These are phyloP conservation scores for Frankliniella fusca DNA, from an alignment of 2,888 invertebrate genomes.

Conservation along the genomic window DNA sequence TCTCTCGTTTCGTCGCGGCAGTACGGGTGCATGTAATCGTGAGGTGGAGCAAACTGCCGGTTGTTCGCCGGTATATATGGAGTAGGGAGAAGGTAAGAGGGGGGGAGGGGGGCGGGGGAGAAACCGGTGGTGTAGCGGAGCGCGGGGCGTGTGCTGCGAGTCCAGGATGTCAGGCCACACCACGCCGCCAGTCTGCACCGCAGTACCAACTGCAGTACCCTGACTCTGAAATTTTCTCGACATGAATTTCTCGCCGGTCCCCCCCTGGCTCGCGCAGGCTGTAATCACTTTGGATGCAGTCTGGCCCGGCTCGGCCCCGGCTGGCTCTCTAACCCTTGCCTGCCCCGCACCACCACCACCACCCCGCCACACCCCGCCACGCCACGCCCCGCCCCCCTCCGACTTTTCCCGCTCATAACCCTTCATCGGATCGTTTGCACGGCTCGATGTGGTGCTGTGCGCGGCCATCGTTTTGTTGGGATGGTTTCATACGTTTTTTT, in stretches of 20 bases:
- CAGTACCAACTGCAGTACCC: no score
- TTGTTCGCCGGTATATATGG: not conserved
- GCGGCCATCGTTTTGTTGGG: not conserved
- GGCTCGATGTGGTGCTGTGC: no score
- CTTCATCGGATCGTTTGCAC: not conserved
- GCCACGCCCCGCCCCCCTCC: not conserved
- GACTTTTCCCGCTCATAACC: not conserved
- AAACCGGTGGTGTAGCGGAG: not conserved
- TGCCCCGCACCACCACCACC: not conserved
- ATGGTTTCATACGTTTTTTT: not conserved
- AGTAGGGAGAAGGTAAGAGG: not conserved
- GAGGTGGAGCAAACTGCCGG: not conserved
- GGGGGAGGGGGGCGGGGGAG: not conserved
- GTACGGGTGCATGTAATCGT: constrained; percentile 10
- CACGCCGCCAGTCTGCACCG: no score
- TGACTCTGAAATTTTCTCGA: no score
- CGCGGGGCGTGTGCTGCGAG: no score
- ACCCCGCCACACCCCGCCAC: not conserved
- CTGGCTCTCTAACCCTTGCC: not conserved
- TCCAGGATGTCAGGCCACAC: no score
- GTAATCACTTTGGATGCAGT: not conserved
- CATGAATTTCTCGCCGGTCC: no score
- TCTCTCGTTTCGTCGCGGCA: not conserved
- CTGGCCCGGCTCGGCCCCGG: not conserved
- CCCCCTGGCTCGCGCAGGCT: not conserved